Evolutionary conservation across 2,113 vertebrate genomes (phyloP), one percentile per base, ranked within the genome.

Genomic region (Synchiropus splendidus): DNA sequence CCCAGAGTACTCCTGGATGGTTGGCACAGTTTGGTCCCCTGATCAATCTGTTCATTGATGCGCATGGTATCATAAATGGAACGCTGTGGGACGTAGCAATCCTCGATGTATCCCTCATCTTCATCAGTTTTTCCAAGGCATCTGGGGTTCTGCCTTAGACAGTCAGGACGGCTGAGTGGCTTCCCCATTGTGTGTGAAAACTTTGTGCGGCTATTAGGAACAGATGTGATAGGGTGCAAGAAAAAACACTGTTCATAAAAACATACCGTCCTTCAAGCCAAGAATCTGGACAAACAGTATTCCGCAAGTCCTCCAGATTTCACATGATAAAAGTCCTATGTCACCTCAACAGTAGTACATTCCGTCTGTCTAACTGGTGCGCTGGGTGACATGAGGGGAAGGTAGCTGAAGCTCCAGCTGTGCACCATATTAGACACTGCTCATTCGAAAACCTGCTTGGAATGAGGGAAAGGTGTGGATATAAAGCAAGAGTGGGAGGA

Each of bases 11-110:
- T 91, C 76, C 97, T 90, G 16, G 92, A 95, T 8, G 91, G 89
- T 68, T 92, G 95, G 72, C 85, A 90, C 45, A 92, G 83, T 77
- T 96, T 98, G 31, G 89, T 82, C 18, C 96, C 94, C 70, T 96
- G 93, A 72, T 99, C 96, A 51, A 99, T 99, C 67, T 98, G 94
- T 69, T 99, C 96, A 21, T 99, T 99, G 61, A 99, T 99, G 34
- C 96, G 88, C 96, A 99, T 97, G 0, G 96, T 99, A 64, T 99
- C 96, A 12, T 99, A 99, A 31, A 99, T 98, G 11, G 96, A 99
- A 27, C 95, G 74, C 81, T 99, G 95, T n/a, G 95, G 95, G 49
- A 99, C 94, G 42, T 99, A 99, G 72, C 95, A 99, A 54, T 99
- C 95, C 66, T 99, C 95, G 46, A 99, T 99, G 67, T 98, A 99